phyloP scores from a whole-genome alignment of 2,113 vertebrate species.

The Felis chaus region DNA sequence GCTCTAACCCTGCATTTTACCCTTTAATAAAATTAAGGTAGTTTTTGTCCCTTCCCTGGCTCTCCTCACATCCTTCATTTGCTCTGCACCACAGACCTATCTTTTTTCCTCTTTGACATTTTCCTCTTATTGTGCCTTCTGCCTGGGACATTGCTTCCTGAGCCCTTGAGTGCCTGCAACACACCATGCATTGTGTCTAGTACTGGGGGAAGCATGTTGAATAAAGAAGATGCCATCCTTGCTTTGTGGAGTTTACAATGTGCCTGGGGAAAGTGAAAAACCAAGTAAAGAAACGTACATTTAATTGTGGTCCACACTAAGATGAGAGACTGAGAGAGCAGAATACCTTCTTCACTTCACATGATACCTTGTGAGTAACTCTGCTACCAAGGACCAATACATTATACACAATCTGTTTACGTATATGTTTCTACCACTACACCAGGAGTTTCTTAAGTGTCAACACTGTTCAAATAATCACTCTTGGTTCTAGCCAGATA shows the following conservation, averaged over 20 bases:
- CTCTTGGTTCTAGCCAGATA: background rate
- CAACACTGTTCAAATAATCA: background rate
- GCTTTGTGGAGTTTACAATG: background rate
- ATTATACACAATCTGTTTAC: background rate
- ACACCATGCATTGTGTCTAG: too few relatives aligned
- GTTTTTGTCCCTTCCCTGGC: background rate
- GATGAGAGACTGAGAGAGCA: background rate
- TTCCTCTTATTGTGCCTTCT: background rate
- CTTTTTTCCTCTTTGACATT: background rate
- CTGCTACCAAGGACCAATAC: too few relatives aligned
- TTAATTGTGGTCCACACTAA: background rate
- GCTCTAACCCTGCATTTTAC: background rate
- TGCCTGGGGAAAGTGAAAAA: background rate
- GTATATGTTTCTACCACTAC: fast-evolving
- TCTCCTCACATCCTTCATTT: background rate
- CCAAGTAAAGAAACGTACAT: background rate
- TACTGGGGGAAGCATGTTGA: background rate
- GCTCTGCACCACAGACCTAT: background rate
- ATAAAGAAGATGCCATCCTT: background rate
- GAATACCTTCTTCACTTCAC: background rate
- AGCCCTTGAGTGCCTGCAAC: fast-evolving
- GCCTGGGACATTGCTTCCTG: background rate
- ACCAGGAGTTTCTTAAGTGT: background rate
- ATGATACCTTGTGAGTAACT: too few relatives aligned
- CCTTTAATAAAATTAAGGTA: background rate